Conservation (phyloP, 2,113 vertebrate genomes). For the Ochotona curzoniae region DNA sequence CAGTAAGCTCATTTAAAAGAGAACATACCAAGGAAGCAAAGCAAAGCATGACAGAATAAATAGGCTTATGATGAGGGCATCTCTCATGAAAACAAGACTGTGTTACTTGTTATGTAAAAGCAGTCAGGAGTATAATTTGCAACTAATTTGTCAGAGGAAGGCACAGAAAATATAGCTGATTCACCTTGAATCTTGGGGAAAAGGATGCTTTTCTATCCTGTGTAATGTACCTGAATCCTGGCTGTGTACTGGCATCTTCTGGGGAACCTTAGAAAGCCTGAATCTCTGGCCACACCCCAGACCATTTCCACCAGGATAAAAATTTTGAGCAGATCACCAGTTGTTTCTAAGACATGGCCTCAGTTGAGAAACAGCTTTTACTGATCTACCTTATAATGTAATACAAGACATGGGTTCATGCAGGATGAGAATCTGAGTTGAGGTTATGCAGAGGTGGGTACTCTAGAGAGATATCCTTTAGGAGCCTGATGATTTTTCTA, state of each 20-base stretch:
- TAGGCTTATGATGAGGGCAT: constrained; percentile 6
- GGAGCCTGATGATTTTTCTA: not conserved
- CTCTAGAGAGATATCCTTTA: accelerated
- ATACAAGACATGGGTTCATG: not conserved
- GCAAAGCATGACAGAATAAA: constrained; percentile 15
- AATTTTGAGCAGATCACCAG: no score
- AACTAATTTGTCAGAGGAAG: constrained; percentile 44
- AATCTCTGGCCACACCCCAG: not conserved
- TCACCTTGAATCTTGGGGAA: constrained; percentile 42
- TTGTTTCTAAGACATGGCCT: not conserved
- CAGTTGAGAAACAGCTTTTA: not conserved
- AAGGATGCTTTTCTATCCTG: not conserved
- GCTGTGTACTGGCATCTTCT: accelerated
- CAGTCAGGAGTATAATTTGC: constrained; percentile 25
- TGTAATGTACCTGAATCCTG: accelerated
- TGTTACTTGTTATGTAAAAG: constrained; percentile 58
- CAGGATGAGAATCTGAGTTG: not conserved
- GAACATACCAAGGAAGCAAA: constrained; percentile 5
- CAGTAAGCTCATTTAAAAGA: constrained; percentile 37
- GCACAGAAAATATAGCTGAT: constrained; percentile 49
- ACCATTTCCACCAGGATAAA: not conserved
- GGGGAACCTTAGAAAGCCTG: not conserved
- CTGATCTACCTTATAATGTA: accelerated
- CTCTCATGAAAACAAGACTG: constrained; percentile 52
- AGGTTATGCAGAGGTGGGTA: not conserved